These are phyloP conservation scores for Hermatobates lingyangjiaoensis DNA, from an alignment of 1,140 invertebrate species.

Conservation along the genomic window DNA sequence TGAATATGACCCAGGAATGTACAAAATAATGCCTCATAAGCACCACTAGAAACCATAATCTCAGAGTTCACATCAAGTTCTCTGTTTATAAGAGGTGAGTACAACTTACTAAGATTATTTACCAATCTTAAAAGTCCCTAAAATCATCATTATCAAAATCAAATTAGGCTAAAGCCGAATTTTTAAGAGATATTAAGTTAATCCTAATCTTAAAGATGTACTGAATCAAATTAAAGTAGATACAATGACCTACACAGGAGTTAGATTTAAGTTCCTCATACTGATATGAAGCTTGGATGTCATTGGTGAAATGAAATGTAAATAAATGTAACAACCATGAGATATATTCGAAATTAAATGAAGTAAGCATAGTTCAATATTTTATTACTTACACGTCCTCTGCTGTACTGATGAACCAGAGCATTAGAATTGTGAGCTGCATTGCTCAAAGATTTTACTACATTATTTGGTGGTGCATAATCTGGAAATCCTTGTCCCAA, in stretches of 20 bases:
- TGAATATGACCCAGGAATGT: constrained; percentile 69
- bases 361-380: too few species aligned
- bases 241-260: not conserved
- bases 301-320: not conserved
- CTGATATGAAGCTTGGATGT: not conserved
- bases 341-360: too few species aligned
- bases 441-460: constrained; percentile 56
- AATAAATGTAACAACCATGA: not conserved
- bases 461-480: constrained; percentile 61
- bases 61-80: constrained; percentile 64
- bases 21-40: constrained; percentile 80
- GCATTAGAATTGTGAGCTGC: constrained; percentile 47
- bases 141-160: too few species aligned
- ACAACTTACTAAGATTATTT: constrained; percentile 63
- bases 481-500: constrained; percentile 97
- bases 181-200: too few species aligned
- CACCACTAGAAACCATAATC: constrained; percentile 74
- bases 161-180: too few species aligned
- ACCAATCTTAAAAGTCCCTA: constrained; percentile 84
- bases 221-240: not conserved
- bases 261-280: not conserved
- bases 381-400: constrained; percentile 62
- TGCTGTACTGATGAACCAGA: constrained; percentile 77
- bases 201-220: not conserved
- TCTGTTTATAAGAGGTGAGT: constrained; percentile 53